Evolutionary conservation across 2,888 invertebrate genomes (phyloP).

Genomic region (Helobdella robusta): DNA sequence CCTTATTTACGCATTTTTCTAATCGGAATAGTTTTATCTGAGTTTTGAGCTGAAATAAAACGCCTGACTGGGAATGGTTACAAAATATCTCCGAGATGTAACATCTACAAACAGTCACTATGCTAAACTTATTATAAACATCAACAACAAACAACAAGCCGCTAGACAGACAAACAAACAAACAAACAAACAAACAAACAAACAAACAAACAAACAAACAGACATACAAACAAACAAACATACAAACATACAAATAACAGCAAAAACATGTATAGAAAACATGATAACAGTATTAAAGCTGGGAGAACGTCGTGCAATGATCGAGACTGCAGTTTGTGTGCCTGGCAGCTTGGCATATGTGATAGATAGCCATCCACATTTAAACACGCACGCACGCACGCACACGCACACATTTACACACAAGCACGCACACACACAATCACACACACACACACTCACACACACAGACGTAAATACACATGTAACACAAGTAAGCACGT

Average conservation of each 20-base stretch:
- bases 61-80: no score
- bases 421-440: not conserved
- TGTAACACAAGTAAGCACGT: no score
- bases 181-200: not conserved
- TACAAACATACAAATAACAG: not conserved
- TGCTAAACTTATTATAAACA: no score
- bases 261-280: not conserved
- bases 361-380: not conserved
- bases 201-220: not conserved
- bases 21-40: no score
- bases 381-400: not conserved
- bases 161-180: not conserved
- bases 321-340: no score
- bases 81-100: no score
- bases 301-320: no score
- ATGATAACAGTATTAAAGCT: not conserved
- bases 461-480: not conserved
- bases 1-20: not conserved
- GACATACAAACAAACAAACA: not conserved
- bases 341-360: no score
- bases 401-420: not conserved
- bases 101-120: not conserved
- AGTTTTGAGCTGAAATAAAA: no score
- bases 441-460: not conserved
- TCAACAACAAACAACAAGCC: not conserved